Evolutionary conservation across 92 coral and sea anemone species (phyloP).

Genomic region (Umimayanthus chanpuru): DNA sequence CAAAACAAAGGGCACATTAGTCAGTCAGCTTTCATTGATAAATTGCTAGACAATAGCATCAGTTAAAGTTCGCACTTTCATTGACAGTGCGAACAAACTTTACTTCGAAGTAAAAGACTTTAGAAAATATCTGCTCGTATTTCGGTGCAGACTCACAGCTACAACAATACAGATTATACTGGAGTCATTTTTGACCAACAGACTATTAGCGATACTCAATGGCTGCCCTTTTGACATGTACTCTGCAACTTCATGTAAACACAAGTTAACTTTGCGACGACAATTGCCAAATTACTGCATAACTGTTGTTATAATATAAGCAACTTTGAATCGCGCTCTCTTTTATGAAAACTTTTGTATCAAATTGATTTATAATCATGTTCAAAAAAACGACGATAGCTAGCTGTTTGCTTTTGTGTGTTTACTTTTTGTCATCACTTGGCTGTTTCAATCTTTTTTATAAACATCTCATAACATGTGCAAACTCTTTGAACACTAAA

Average conservation of each 20-base stretch:
- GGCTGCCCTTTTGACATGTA: not conserved
- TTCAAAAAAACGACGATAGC: not conserved
- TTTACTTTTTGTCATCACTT: not conserved
- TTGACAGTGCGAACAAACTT: not conserved
- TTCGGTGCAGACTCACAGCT: not conserved
- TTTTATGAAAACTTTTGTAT: not conserved
- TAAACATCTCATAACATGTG: conserved; percentile 29
- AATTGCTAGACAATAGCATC: not conserved
- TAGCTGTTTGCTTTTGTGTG: not conserved
- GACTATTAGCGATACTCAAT: not conserved
- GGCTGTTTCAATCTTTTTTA: not conserved
- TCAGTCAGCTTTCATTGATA: not conserved
- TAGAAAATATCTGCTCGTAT: not conserved
- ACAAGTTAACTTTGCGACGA: not conserved
- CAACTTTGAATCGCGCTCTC: not conserved
- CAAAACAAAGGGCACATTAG: not conserved
- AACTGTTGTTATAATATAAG: not conserved
- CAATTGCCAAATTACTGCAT: not conserved
- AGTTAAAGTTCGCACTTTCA: not conserved
- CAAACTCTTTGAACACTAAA: conserved; percentile 9
- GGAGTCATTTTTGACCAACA: not conserved
- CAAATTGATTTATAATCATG: not conserved
- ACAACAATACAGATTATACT: not conserved
- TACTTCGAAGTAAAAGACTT: not conserved
- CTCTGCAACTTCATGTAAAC: conserved; percentile 1